Percentiles rank a stretch among this genome's conserved stretches.
These are phyloP conservation scores for Eupithecia centaureata DNA, from an alignment of 2,888 invertebrate species.

Conservation along the genomic window DNA sequence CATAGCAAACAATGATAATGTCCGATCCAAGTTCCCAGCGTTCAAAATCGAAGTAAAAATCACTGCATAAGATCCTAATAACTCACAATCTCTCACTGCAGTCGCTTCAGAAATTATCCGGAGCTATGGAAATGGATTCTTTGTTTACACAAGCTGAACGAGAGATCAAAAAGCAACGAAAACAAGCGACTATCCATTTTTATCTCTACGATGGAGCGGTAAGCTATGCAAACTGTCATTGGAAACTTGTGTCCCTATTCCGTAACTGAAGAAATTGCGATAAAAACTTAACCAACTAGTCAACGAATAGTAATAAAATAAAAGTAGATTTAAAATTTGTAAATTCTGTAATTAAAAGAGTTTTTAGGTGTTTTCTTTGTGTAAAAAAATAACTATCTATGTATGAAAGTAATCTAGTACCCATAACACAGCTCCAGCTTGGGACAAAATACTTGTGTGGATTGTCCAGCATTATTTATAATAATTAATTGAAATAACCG, in stretches of 20 bases:
- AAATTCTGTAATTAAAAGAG: no score
- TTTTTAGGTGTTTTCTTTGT: no score
- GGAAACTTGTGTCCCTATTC: slow-evolving; percentile 41
- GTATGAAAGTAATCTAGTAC: no score
- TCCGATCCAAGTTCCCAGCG: not conserved
- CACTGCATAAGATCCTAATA: not conserved
- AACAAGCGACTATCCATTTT: slow-evolving; percentile 60
- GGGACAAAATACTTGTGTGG: no score
- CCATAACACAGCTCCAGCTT: no score
- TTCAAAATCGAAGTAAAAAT: slow-evolving; percentile 4
- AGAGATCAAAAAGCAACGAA: slow-evolving; percentile 42
- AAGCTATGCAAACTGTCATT: slow-evolving; percentile 62
- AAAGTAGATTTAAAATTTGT: no score
- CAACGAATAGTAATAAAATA: no score
- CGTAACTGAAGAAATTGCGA: not conserved
- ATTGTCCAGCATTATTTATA: no score
- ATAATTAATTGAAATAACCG: no score
- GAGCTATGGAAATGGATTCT: slow-evolving; percentile 34
- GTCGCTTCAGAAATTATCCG: slow-evolving; percentile 19
- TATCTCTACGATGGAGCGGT: slow-evolving; percentile 48
- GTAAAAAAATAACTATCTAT: no score
- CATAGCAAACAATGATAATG: not conserved
- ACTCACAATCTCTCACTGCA: slow-evolving; percentile 13
- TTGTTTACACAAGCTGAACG: slow-evolving; percentile 33
- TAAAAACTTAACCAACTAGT: not conserved